Evolutionary conservation across 2,888 invertebrate genomes (phyloP).

Genomic region (Pristionchus exspectatus): DNA sequence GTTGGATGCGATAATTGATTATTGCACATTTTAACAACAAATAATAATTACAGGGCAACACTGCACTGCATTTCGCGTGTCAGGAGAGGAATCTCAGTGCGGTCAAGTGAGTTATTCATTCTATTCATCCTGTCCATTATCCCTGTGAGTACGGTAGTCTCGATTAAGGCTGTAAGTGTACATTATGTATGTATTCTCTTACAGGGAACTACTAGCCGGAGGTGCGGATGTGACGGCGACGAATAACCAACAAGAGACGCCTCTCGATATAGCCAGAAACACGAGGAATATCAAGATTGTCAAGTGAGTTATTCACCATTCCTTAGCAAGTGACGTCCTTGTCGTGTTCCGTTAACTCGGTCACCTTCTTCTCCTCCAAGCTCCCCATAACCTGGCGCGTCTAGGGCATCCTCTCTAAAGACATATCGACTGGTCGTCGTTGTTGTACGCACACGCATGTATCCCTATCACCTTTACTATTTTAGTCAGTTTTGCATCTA

Average conservation of each 20-base stretch:
- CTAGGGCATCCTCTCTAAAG: no score
- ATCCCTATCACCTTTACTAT: no score
- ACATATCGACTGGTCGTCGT: no score
- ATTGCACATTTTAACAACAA: background rate
- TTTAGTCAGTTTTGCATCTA: no score
- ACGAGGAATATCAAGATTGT: constrained; percentile 43
- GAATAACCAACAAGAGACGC: constrained; percentile 68
- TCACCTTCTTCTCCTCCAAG: background rate
- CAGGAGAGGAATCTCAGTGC: constrained; percentile 92
- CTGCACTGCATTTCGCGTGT: constrained; percentile 96
- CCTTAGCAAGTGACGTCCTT: background rate
- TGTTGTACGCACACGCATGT: no score
- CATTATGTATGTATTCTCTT: background rate
- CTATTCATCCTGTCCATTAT: background rate
- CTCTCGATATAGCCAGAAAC: constrained; percentile 66
- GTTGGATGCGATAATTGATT: background rate
- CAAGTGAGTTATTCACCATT: constrained; percentile 19
- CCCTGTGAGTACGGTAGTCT: background rate
- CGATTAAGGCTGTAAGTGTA: background rate
- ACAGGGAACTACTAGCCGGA: constrained; percentile 64
- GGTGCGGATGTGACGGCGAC: constrained; percentile 63
- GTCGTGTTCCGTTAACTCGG: background rate
- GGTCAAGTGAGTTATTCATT: constrained; percentile 80
- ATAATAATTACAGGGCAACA: constrained; percentile 87
- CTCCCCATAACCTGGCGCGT: background rate